phyloP scores from a whole-genome alignment of 2,888 invertebrate species.

The Troides helena region DNA sequence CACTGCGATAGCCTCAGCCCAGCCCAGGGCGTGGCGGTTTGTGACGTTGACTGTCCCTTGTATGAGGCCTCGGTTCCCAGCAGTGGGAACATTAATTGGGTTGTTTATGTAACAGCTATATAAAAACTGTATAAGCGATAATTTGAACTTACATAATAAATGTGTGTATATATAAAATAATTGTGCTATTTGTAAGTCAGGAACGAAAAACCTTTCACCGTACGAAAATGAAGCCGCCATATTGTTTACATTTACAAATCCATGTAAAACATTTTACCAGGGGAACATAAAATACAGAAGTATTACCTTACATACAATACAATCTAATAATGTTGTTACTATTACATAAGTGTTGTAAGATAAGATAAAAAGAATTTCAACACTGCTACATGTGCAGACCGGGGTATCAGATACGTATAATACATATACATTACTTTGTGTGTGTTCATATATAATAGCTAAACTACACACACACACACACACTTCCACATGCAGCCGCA shows the following conservation, averaged over 20 bases:
- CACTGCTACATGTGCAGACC: neutral
- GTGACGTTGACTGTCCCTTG: too few relatives aligned
- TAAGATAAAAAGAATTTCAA: conserved; percentile 3
- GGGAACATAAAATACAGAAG: conserved; percentile 7
- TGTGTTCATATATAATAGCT: neutral
- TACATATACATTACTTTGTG: neutral
- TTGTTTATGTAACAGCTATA: neutral
- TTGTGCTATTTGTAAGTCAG: conserved; percentile 29
- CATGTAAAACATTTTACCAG: neutral
- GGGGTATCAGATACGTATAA: neutral
- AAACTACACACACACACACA: neutral
- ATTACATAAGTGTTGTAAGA: neutral
- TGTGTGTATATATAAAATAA: conserved; percentile 16
- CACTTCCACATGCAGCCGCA: conserved; percentile 27
- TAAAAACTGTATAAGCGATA: conserved; percentile 10
- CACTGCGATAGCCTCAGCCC: too few relatives aligned
- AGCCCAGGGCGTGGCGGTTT: too few relatives aligned
- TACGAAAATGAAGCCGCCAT: neutral
- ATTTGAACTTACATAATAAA: conserved; percentile 1
- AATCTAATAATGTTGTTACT: neutral
- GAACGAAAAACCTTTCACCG: conserved; percentile 16
- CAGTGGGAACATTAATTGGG: too few relatives aligned
- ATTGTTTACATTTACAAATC: neutral
- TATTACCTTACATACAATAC: neutral
- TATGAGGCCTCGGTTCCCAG: too few relatives aligned